phyloP scores from a whole-genome alignment of 1,140 invertebrate species.

The Drosophila triauraria region DNA sequence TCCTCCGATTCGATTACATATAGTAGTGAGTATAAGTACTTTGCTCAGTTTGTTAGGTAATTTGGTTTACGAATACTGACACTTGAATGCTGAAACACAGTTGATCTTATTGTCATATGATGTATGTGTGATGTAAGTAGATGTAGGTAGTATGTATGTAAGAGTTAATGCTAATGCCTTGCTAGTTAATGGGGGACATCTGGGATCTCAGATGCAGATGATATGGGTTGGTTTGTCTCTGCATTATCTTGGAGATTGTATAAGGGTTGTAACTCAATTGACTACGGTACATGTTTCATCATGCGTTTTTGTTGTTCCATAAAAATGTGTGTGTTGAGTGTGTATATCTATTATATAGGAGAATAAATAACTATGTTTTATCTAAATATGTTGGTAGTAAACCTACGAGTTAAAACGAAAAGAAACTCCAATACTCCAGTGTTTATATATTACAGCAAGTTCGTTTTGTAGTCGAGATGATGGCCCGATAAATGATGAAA shows the following conservation, averaged over 20 bases:
- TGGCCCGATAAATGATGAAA: conserved; percentile 26
- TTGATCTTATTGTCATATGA: conserved; percentile 85
- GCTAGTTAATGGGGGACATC: conserved; percentile 47
- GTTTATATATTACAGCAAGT: conserved; percentile 62
- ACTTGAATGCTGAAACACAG: conserved; percentile 83
- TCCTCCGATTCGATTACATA: conserved; percentile 15
- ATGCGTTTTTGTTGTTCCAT: conserved; percentile 63
- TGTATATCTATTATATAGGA: conserved; percentile 47
- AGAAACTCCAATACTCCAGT: conserved; percentile 45
- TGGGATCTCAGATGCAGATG: conserved; percentile 48
- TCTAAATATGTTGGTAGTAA: conserved; percentile 50
- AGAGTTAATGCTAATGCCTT: conserved; percentile 56
- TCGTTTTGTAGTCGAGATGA: conserved; percentile 14
- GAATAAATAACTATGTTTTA: conserved; percentile 44
- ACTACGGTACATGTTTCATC: conserved; percentile 78
- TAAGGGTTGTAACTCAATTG: conserved; percentile 65
- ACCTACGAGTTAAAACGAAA: conserved; percentile 62
- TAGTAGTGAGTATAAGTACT: conserved; percentile 51
- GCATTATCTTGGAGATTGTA: conserved; percentile 57
- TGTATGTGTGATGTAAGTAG: conserved; percentile 64
- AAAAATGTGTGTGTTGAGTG: conserved; percentile 32
- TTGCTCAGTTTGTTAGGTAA: conserved; percentile 66
- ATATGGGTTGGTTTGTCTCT: conserved; percentile 58
- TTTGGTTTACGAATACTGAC: conserved; percentile 83
- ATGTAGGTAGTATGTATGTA: conserved; percentile 39